Conservation (phyloP, 2,797 vertebrate genomes). For the Tiaroga cobitis region DNA sequence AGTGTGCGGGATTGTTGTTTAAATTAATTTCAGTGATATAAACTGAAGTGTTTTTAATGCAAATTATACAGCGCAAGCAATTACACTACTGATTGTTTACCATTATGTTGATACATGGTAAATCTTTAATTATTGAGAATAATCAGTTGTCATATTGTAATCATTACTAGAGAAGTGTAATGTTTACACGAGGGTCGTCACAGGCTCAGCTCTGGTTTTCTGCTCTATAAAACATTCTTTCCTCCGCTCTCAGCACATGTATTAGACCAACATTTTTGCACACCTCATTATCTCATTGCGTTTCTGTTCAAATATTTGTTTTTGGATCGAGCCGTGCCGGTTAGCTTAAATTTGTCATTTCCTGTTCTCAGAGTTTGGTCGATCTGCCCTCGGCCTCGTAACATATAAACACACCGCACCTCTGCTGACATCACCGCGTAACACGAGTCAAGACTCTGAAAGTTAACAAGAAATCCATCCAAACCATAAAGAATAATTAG, state of each 20-base stretch:
- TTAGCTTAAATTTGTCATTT: slow-evolving; percentile 62
- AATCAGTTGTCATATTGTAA: slow-evolving; percentile 20
- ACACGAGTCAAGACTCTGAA: slow-evolving; percentile 38
- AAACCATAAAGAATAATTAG: slow-evolving; percentile 56
- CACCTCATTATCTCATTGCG: slow-evolving; percentile 61
- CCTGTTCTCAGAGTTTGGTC: slow-evolving; percentile 57
- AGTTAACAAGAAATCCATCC: slow-evolving; percentile 51
- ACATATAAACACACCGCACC: slow-evolving; percentile 61
- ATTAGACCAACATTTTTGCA: slow-evolving; percentile 48
- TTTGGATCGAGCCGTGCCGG: slow-evolving; percentile 45
- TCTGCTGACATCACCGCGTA: slow-evolving; percentile 55
- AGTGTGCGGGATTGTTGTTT: not conserved
- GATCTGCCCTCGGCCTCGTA: slow-evolving; percentile 50
- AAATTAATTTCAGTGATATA: not conserved
- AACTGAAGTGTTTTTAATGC: slow-evolving; percentile 9
- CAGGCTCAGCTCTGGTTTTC: not conserved
- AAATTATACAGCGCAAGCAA: not conserved
- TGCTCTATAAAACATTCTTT: slow-evolving; percentile 4
- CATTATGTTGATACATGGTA: not conserved
- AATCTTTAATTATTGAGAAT: slow-evolving; percentile 28
- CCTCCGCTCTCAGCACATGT: slow-evolving; percentile 21
- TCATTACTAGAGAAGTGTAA: slow-evolving; percentile 9
- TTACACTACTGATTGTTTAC: slow-evolving; percentile 13
- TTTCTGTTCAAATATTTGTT: slow-evolving; percentile 62
- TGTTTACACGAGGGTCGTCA: not conserved